Evolutionary conservation across 2,888 invertebrate genomes (phyloP).

Genomic region (Yponomeuta evonymella): DNA sequence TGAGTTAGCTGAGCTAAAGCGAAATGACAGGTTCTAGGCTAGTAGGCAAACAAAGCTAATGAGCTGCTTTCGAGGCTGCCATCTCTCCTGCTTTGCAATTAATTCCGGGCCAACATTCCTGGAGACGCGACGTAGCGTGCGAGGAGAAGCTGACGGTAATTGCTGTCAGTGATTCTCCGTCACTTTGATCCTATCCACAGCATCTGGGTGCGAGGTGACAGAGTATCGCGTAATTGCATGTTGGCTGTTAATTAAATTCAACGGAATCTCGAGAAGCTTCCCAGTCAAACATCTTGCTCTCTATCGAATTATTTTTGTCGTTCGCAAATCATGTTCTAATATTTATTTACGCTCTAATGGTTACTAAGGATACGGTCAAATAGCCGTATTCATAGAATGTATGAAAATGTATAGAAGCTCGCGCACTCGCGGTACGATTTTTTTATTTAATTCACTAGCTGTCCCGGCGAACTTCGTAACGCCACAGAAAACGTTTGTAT

Average conservation of each 20-base stretch:
- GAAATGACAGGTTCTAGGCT: neutral
- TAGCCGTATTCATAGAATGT: too few relatives aligned
- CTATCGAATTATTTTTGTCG: neutral
- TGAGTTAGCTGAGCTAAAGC: neutral
- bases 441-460: too few relatives aligned
- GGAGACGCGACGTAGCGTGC: slow-evolving; percentile 6
- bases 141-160: slow-evolving; percentile 8
- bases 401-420: too few relatives aligned
- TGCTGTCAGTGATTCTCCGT: slow-evolving; percentile 4
- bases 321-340: neutral
- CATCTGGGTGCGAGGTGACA: neutral
- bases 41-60: slow-evolving; percentile 13
- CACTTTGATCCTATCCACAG: slow-evolving; percentile 10
- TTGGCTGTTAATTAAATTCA: neutral
- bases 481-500: too few relatives aligned
- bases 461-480: too few relatives aligned
- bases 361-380: too few relatives aligned
- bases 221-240: neutral
- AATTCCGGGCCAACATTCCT: slow-evolving; percentile 6
- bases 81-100: slow-evolving; percentile 14
- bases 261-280: neutral
- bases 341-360: too few relatives aligned
- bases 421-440: too few relatives aligned
- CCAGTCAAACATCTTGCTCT: neutral
- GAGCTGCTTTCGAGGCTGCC: slow-evolving; percentile 11